Conservation (phyloP, 2,797 vertebrate species). For the Pseudotriccus pelzelni region DNA sequence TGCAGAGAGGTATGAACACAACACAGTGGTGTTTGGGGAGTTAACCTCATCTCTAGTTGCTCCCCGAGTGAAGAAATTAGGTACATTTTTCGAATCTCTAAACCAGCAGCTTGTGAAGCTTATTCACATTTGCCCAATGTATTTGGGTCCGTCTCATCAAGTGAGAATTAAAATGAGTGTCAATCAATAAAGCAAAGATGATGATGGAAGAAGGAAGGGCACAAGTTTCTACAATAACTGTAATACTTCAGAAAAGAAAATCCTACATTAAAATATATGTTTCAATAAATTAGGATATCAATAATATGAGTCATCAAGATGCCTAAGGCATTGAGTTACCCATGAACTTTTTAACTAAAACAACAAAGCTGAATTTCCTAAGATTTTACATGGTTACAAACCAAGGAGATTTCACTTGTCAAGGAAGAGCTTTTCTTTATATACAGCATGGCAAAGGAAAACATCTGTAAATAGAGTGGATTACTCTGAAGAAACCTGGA, state of each 20-base stretch:
- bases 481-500: not conserved
- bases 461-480: not conserved
- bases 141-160: not conserved
- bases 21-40: not conserved
- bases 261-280: not conserved
- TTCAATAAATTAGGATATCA: not conserved
- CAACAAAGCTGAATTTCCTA: not conserved
- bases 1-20: not conserved
- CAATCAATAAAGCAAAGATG: not conserved
- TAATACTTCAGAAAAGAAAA: not conserved
- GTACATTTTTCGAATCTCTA: not conserved
- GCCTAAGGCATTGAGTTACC: not conserved
- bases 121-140: not conserved
- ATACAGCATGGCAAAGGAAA: not conserved
- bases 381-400: not conserved
- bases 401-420: not conserved
- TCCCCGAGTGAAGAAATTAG: not conserved
- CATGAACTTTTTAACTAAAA: not conserved
- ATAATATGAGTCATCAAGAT: not conserved
- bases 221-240: not conserved
- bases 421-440: not conserved
- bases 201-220: not conserved
- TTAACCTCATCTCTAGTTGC: not conserved
- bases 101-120: fast-evolving
- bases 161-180: not conserved